A percentile compares a stretch with the other conserved stretches of the same genome.
These are phyloP conservation scores for Taxidea taxus DNA, from an alignment of 2,113 vertebrate genomes.

Conservation along the genomic window DNA sequence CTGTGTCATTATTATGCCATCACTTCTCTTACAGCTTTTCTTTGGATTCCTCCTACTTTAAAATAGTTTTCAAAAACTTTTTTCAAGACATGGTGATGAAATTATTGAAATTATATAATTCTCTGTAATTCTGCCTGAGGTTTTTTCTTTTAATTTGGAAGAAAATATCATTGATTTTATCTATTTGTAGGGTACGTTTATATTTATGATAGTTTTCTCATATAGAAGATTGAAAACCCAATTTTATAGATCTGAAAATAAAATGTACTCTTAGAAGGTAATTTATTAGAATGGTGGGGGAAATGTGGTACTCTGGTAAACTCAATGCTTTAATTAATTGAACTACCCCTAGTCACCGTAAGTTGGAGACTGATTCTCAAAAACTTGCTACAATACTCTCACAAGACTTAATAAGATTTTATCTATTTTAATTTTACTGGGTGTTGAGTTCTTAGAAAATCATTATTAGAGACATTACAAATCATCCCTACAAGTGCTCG, in stretches of 20 bases:
- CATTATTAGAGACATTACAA: background rate
- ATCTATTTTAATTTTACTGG: background rate
- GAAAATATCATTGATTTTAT: constrained; percentile 5
- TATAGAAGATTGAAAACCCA: constrained; percentile 22
- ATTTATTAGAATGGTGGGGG: background rate
- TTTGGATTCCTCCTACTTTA: background rate
- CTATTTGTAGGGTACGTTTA: background rate
- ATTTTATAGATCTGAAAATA: constrained; percentile 22
- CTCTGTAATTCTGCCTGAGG: background rate
- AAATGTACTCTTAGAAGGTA: constrained; percentile 4
- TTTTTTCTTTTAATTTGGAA: constrained; percentile 31
- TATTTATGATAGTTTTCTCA: constrained; percentile 3
- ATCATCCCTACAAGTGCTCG: background rate
- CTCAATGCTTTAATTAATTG: background rate
- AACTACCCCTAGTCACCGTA: background rate
- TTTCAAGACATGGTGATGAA: background rate
- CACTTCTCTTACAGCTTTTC: background rate
- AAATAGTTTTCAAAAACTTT: background rate
- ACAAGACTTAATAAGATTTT: constrained; percentile 10
- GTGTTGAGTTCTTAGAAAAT: background rate
- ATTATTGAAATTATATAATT: constrained; percentile 13
- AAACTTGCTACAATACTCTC: background rate
- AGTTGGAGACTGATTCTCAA: background rate
- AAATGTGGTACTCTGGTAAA: background rate
- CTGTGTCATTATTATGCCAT: background rate